phyloP scores from a whole-genome alignment of 2,888 invertebrate genomes.

The Erebia palarica region DNA sequence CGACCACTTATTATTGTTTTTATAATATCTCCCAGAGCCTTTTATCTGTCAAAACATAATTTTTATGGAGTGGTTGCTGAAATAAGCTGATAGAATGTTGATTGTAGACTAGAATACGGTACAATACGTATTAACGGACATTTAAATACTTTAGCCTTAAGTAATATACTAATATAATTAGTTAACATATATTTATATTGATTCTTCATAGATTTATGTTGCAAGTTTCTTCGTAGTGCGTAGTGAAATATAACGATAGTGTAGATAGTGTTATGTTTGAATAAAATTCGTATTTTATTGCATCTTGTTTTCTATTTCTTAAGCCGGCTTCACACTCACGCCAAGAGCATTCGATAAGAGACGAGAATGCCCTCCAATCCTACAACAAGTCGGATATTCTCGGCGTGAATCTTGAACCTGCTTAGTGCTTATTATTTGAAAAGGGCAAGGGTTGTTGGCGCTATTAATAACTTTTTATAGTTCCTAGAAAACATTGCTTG shows the following conservation, averaged over 20 bases:
- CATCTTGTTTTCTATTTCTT: constrained; percentile 23
- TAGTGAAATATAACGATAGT: constrained; percentile 13
- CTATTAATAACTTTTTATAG: background rate
- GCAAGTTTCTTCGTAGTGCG: constrained; percentile 22
- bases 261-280: constrained; percentile 28
- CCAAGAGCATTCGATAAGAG: too few species aligned
- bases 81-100: constrained; percentile 68
- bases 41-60: constrained; percentile 61
- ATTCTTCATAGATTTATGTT: constrained; percentile 11
- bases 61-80: constrained; percentile 65
- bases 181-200: background rate
- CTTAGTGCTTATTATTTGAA: background rate
- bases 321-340: background rate
- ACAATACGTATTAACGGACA: background rate
- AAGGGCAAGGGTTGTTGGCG: background rate
- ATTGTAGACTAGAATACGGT: constrained; percentile 43
- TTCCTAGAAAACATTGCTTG: background rate
- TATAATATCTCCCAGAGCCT: constrained; percentile 58
- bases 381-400: too few species aligned
- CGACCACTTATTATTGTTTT: constrained; percentile 64
- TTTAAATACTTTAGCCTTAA: background rate
- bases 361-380: too few species aligned
- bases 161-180: background rate
- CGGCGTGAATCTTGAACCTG: too few species aligned
- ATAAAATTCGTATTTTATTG: constrained; percentile 31